Conservation (phyloP, 2,888 invertebrate species). For the Hirtodrosophila histrioides region DNA sequence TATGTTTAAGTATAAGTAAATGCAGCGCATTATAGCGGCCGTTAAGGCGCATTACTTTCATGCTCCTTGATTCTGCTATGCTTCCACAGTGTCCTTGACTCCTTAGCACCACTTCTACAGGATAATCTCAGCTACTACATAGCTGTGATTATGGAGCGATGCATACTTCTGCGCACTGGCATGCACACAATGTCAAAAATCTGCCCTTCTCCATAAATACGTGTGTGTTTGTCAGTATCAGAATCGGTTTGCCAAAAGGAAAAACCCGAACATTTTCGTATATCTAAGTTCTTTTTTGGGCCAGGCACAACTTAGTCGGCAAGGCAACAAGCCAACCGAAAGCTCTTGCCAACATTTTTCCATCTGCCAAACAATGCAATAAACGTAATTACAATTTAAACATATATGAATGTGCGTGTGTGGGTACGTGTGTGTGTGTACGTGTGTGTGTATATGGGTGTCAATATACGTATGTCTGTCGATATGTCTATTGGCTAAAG, state of each 20-base stretch:
- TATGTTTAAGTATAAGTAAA: neutral
- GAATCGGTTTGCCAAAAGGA: slow-evolving; percentile 9
- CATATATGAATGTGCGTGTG: slow-evolving; percentile 13
- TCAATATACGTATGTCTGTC: neutral
- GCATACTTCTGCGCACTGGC: slow-evolving; percentile 60
- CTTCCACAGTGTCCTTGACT: slow-evolving; percentile 14
- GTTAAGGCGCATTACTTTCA: neutral
- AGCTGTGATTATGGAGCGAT: slow-evolving; percentile 60
- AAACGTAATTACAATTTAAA: slow-evolving; percentile 69
- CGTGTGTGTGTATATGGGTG: slow-evolving; percentile 10
- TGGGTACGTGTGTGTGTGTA: slow-evolving; percentile 5
- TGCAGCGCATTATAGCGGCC: no score
- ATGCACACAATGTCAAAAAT: slow-evolving; percentile 62
- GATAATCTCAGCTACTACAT: slow-evolving; percentile 48
- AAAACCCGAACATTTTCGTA: slow-evolving; percentile 21
- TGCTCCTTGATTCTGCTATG: slow-evolving; percentile 8
- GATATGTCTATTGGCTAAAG: slow-evolving; percentile 1
- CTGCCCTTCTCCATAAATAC: slow-evolving; percentile 16
- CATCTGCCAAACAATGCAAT: slow-evolving; percentile 51
- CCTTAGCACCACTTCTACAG: neutral
- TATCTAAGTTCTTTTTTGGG: slow-evolving; percentile 23
- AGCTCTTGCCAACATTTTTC: slow-evolving; percentile 35
- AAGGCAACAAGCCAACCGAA: slow-evolving; percentile 40
- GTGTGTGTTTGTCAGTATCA: slow-evolving; percentile 11
- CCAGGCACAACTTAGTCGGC: slow-evolving; percentile 11